phyloP scores from a whole-genome alignment of 2,113 vertebrate species.

The Takifugu bimaculatus region DNA sequence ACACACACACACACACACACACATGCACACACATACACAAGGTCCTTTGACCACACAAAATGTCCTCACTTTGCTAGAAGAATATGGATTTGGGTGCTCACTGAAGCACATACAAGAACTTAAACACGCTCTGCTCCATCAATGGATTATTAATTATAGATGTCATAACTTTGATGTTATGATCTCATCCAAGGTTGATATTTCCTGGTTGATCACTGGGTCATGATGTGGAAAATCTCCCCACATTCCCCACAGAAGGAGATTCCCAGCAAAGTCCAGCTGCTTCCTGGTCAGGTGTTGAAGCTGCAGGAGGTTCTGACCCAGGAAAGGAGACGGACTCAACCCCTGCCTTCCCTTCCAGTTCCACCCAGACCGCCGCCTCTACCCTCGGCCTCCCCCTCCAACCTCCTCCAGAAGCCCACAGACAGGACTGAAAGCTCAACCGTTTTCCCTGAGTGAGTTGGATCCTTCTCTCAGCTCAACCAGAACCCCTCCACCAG shows the following conservation, averaged over 20 bases:
- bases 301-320: slow-evolving; percentile 70
- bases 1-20: background rate
- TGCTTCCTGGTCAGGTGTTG: slow-evolving; percentile 78
- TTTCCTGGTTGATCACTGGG: too few relatives aligned
- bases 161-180: too few relatives aligned
- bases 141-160: too few relatives aligned
- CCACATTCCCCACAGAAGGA: slow-evolving; percentile 62
- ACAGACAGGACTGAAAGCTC: background rate
- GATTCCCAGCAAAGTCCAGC: slow-evolving; percentile 70
- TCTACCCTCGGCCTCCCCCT: background rate
- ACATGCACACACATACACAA: background rate
- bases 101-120: too few relatives aligned
- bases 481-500: background rate
- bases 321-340: slow-evolving; percentile 67
- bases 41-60: background rate
- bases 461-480: background rate
- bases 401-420: background rate
- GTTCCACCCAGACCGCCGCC: slow-evolving; percentile 38
- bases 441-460: slow-evolving; percentile 36
- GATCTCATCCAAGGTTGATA: too few relatives aligned
- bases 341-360: background rate
- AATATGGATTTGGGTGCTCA: too few relatives aligned
- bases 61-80: background rate
- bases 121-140: too few relatives aligned
- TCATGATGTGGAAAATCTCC: background rate